Evolutionary conservation across 2,888 invertebrate species (phyloP), one percentile per base, ranked within the genome.

Genomic region (Malthinus flaveolus): DNA sequence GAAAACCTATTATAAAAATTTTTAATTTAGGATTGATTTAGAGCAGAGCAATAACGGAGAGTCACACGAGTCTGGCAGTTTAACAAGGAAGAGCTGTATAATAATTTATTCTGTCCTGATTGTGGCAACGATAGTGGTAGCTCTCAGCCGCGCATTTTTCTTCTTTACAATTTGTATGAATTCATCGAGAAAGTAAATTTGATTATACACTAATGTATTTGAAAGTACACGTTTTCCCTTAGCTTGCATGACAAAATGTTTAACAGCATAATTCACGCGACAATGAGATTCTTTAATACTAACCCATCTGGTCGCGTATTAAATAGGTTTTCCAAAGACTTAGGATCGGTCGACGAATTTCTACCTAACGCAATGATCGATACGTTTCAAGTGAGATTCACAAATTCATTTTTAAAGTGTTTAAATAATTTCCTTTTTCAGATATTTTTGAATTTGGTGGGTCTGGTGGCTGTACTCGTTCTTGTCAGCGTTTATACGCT

Each of bases 241-340:
- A 85, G 84, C 64, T 80, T 94, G 23, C 93, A 94, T 73, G 83
- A 88, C 67, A 75, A 78, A 1, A 91, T 95, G 82, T 93, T 96
- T 71, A 74, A 80, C 11, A 84, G 86, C 63, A 79, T 94, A 35
- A 81, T 92, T 1, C 78, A 84, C 59, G 72, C 74, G 0, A 83
- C 87, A 0, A 87, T 91, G 81, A 77, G 82, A 58, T 93, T 93
- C 76, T 94, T 93, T 71, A 88, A 92, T 70, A 84, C 82, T 0
- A 91, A 92, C 76, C 87, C 91, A 4, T 86, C 90, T 46, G 83
- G 83, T 9, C 77, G 82, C 61, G 85, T 90, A 63, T 75, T 90
- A 55, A 89, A 89, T 73, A 78, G 89, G 52, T 89, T 90, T 74
- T 85, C 89, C 0, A 89, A 89, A 74, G 89, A 90, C 72, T 79